These are phyloP conservation scores for Leptura quadrifasciata DNA, from an alignment of 2,888 invertebrate genomes.

Conservation along the genomic window DNA sequence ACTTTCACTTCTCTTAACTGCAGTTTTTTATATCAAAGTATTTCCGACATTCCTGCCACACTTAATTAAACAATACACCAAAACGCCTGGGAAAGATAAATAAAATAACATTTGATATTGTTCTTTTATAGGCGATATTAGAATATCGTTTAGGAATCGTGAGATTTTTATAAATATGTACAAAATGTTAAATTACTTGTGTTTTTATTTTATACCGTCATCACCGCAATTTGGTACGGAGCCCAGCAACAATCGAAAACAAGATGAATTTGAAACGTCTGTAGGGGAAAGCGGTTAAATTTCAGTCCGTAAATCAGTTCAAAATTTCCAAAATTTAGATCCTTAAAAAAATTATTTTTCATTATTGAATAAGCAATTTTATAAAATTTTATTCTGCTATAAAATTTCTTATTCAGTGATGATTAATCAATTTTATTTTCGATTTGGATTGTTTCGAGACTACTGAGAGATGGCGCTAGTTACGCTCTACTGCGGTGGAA, in stretches of 20 bases:
- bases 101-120: background rate
- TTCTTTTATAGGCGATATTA: background rate
- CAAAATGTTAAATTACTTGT: background rate
- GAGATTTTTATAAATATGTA: background rate
- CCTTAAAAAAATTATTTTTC: too few species aligned
- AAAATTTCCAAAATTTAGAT: too few species aligned
- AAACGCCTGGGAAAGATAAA: background rate
- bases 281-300: background rate
- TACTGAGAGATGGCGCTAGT: too few species aligned
- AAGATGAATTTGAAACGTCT: background rate
- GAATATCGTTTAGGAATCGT: background rate
- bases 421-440: too few species aligned
- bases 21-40: background rate
- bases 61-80: background rate
- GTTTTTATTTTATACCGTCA: background rate
- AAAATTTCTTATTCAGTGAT: too few species aligned
- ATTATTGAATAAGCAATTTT: too few species aligned
- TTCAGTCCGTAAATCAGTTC: too few species aligned
- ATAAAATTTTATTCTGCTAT: too few species aligned
- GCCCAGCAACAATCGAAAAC: background rate
- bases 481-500: too few species aligned
- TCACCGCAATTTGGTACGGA: background rate
- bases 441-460: too few species aligned
- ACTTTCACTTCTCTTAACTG: constrained; percentile 3
- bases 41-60: constrained; percentile 4